Evolutionary conservation across 2,888 invertebrate genomes (phyloP).

Genomic region (Autographa gamma): DNA sequence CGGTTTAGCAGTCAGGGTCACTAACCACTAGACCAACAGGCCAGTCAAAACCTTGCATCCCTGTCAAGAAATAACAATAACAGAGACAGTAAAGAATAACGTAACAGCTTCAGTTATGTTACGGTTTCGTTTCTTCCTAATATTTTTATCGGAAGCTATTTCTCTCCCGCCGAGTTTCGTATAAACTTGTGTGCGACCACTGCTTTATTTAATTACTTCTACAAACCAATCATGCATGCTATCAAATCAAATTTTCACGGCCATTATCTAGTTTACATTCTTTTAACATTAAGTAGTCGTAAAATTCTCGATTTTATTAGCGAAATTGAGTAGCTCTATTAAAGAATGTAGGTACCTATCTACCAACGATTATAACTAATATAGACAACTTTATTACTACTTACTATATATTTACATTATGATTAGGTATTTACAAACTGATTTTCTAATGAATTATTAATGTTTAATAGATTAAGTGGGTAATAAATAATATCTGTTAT

Average conservation of each 20-base stretch:
- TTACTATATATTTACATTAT: slow-evolving; percentile 11
- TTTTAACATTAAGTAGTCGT: slow-evolving; percentile 30
- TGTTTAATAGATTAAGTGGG: slow-evolving; percentile 20
- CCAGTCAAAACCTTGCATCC: no score
- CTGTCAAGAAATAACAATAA: slow-evolving; percentile 11
- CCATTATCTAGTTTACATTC: slow-evolving; percentile 3
- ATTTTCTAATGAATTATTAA: slow-evolving; percentile 13
- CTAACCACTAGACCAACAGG: no score
- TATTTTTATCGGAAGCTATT: slow-evolving; percentile 67
- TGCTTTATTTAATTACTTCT: neutral
- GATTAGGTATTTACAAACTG: slow-evolving; percentile 7
- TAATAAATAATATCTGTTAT: slow-evolving; percentile 32
- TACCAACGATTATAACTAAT: slow-evolving; percentile 24
- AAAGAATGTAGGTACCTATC: slow-evolving; percentile 9
- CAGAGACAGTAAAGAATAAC: slow-evolving; percentile 15
- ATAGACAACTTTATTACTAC: slow-evolving; percentile 21
- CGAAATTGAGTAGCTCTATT: slow-evolving; percentile 42
- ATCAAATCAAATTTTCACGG: neutral
- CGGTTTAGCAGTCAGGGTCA: no score
- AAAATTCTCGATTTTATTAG: slow-evolving; percentile 46
- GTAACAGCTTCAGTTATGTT: slow-evolving; percentile 43
- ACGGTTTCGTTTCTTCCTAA: slow-evolving; percentile 33
- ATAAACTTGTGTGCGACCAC: slow-evolving; percentile 41
- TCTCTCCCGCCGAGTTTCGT: slow-evolving; percentile 70
- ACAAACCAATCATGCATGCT: slow-evolving; percentile 19